Percentiles rank a stretch among this genome's conserved stretches.
Conservation (phyloP, 2,113 vertebrate genomes). For the Porphyrio hochstetteri region DNA sequence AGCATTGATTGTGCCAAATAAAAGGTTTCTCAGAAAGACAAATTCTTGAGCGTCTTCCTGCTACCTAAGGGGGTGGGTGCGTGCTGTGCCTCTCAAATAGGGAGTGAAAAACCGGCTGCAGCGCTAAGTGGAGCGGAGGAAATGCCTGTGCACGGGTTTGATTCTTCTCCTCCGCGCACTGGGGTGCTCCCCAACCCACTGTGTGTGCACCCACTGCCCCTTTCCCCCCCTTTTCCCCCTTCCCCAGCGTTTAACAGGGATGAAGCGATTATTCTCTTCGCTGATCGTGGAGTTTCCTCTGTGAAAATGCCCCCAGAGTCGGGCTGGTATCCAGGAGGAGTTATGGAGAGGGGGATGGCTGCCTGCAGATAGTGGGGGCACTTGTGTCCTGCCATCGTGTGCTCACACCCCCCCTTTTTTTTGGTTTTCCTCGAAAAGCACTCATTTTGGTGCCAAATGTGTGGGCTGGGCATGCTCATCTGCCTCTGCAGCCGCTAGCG, state of each 20-base stretch:
- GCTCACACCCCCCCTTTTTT: not conserved
- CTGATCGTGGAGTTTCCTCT: not conserved
- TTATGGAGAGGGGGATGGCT: not conserved
- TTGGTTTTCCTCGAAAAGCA: not conserved
- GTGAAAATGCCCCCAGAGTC: not conserved
- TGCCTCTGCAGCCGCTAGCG: not conserved
- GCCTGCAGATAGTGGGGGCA: not conserved
- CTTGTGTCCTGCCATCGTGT: not conserved
- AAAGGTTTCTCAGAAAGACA: conserved; percentile 56
- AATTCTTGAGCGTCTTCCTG: conserved; percentile 44
- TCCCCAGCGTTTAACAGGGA: not conserved
- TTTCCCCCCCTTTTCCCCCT: not conserved
- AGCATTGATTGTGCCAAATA: conserved; percentile 52
- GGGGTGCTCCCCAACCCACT: not conserved
- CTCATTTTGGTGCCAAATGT: not conserved
- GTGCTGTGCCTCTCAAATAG: conserved; percentile 6
- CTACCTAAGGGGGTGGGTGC: conserved; percentile 28
- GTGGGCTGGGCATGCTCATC: not conserved
- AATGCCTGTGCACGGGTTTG: not conserved
- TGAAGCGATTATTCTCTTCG: not conserved
- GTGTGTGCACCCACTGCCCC: fast-evolving
- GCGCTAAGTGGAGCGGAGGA: not conserved
- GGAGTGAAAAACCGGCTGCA: not conserved
- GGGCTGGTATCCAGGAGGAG: not conserved
- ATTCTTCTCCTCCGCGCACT: not conserved